Base-by-base conservation (phyloP, 35 echinoderm and acorn worm genomes). In the Holothuria glaberrima region DNA sequence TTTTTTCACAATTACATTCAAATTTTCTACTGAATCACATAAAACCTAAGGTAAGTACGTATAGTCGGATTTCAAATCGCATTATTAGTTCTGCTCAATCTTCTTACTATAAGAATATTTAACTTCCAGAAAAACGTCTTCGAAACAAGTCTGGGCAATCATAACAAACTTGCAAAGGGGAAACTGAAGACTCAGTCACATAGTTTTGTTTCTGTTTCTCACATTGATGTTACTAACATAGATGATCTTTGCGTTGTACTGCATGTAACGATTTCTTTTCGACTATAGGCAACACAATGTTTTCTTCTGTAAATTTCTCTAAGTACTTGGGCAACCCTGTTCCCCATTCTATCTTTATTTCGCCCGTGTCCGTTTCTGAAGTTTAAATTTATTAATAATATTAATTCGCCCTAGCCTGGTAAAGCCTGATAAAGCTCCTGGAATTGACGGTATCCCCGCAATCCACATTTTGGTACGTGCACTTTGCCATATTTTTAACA, bases 51-150 rank as follows among this genome's bases (percentile, higher is more conserved):
- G 22, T 69, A 6, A 13, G 25, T 33, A 33, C 66, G 25, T 69
- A 69, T 69, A 20, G 66, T 33, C 66, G n/a, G 3, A 69, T 69
- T 69, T 69, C 25, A 27, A 69, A 69, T 69, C 66, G 66, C 5
- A 69, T 69, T 69, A 27, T 69, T 27, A 69, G 66, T 5, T 33
- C 25, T 30, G 66, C 66, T 30, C 66, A 69, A 69, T 69, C 66
- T 4, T 27, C 66, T 33, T 69, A 69, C 25, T 69, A 29, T 21
- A 69, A 2, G 31, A 69, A 33, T 33, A 69, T 69, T 25, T 6
- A 69, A 69, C 66, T 33, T 69, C 17, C 6, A 27, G 66, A 33
- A 20, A 69, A 69, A 69, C 66, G 0, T 25, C n/a, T 27, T 69
- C 66, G 7, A 24, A 26, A 21, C 66, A 69, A 16, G 66, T 22